A percentile compares a stretch with the other conserved stretches of the same genome.
These are phyloP conservation scores for Bedellia somnulentella DNA, from an alignment of 2,888 invertebrate species.

Conservation along the genomic window DNA sequence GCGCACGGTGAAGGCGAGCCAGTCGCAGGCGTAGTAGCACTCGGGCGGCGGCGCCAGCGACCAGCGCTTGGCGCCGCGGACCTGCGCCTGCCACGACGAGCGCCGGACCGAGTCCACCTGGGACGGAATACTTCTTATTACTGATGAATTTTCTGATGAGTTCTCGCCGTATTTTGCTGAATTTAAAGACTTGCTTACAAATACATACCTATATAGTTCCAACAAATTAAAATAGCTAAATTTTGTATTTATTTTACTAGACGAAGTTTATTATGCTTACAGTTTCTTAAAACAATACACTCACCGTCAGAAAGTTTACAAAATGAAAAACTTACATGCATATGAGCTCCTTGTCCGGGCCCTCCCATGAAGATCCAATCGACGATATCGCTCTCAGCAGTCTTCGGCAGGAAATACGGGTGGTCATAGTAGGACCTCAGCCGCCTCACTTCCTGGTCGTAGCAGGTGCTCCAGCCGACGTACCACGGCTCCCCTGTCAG, in stretches of 20 bases:
- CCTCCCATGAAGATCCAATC: constrained; percentile 99
- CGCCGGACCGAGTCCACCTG: constrained; percentile 92
- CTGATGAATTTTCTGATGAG: neutral
- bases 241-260: too few relatives aligned
- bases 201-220: too few relatives aligned
- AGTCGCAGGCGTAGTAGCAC: constrained; percentile 77
- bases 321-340: constrained; percentile 81
- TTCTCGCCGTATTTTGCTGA: too few relatives aligned
- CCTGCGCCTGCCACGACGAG: constrained; percentile 97
- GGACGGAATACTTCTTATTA: too few relatives aligned
- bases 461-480: constrained; percentile 91
- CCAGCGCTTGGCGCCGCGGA: constrained; percentile 88
- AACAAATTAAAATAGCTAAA: too few relatives aligned
- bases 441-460: constrained; percentile 75
- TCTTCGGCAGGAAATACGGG: constrained; percentile 87
- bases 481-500: constrained; percentile 72
- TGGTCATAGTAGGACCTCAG: constrained; percentile 77
- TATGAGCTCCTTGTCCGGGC: constrained; percentile 90
- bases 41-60: constrained; percentile 89
- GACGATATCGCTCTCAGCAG: constrained; percentile 84
- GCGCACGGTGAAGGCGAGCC: constrained; percentile 70
- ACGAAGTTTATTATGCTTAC: too few relatives aligned
- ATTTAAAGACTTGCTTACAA: too few relatives aligned
- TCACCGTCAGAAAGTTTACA: too few relatives aligned
- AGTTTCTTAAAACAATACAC: too few relatives aligned